A percentile compares a stretch with the other conserved stretches of the same genome.
phyloP scores from a whole-genome alignment of 2,113 vertebrate species.

The Macquaria australasica region DNA sequence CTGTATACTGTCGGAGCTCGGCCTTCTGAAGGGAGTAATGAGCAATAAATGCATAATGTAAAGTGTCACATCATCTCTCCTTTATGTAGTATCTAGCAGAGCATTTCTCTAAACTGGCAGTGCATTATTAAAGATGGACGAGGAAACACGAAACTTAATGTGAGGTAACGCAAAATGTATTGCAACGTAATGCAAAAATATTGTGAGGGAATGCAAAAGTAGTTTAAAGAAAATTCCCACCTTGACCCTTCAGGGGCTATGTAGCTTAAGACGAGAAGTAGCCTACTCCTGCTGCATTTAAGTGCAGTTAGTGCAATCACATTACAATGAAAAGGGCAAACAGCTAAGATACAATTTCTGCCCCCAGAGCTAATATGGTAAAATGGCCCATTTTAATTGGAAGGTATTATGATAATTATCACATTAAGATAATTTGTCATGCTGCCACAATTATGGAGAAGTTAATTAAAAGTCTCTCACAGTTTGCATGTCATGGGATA shows the following conservation, averaged over 20 bases:
- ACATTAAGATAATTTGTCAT: constrained; percentile 57
- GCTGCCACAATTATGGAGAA: constrained; percentile 55
- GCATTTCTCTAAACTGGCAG: not conserved
- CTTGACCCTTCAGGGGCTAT: not conserved
- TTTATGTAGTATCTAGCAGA: constrained; percentile 3
- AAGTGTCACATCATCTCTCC: constrained; percentile 31
- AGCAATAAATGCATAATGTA: constrained; percentile 38
- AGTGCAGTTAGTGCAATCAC: constrained; percentile 16
- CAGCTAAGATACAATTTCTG: constrained; percentile 35
- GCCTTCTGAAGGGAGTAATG: constrained; percentile 32
- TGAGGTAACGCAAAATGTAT: not conserved
- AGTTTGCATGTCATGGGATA: constrained; percentile 35
- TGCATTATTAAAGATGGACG: not conserved
- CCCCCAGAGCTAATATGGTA: constrained; percentile 39
- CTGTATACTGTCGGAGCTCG: constrained; percentile 18
- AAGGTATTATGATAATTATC: constrained; percentile 63
- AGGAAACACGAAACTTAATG: not conserved
- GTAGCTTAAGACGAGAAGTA: not conserved
- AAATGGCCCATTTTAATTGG: constrained; percentile 42
- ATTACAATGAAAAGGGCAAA: constrained; percentile 52
- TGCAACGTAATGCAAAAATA: not conserved
- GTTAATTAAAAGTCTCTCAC: constrained; percentile 69
- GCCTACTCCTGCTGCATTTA: constrained; percentile 16
- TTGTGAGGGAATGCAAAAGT: not conserved
- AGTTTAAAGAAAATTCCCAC: not conserved